Evolutionary conservation across 1,140 invertebrate species (phyloP), one percentile per base, ranked within the genome.

Genomic region (Hylaeus anthracinus): DNA sequence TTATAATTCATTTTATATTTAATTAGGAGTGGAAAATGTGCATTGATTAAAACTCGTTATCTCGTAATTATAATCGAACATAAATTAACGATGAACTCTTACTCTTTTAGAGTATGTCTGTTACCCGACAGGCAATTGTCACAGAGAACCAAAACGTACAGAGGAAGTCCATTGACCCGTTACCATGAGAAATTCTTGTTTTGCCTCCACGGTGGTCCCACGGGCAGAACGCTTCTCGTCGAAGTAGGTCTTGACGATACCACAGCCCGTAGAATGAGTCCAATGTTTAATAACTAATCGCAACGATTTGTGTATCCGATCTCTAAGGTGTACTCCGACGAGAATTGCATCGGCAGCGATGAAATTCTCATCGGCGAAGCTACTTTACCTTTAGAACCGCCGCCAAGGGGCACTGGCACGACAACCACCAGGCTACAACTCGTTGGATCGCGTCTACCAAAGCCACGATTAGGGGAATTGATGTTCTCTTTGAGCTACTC

Each of bases 141-240:
- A 96, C 88, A 95, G 91, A 96, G 97, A 92, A 97, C 96, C 12
- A 95, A 96, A 91, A 94, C 97, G 80, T 96, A 96, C 85, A 94
- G 95, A 72, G 94, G 95, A 76, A 95, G 95, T 26, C 95, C 95
- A 71, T 95, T 95, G 81, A 96, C 96, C 1, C 95, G 95, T 76
- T 97, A 96, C 91, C 96, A 97, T 86, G 96, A 97, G 89, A 95
- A 96, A 61, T 97, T 97, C 90, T 91, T 97, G 72, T 96, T 97
- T 88, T 94, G 94, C 2, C 91, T 97, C 55, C 95, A 96, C 43
- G 90, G 90, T 51, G 89, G 86, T 26, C 89, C 91, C 12, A 71
- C 89, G 2, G 90, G 91, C 9, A 89, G 87, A 76, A 92, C 89
- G 5, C 86, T 93, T 45, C 84, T 92, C 5, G 88, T 93, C 26